These are phyloP conservation scores for Charaxes varanes DNA, from an alignment of 1,140 invertebrate species.

Conservation along the genomic window DNA sequence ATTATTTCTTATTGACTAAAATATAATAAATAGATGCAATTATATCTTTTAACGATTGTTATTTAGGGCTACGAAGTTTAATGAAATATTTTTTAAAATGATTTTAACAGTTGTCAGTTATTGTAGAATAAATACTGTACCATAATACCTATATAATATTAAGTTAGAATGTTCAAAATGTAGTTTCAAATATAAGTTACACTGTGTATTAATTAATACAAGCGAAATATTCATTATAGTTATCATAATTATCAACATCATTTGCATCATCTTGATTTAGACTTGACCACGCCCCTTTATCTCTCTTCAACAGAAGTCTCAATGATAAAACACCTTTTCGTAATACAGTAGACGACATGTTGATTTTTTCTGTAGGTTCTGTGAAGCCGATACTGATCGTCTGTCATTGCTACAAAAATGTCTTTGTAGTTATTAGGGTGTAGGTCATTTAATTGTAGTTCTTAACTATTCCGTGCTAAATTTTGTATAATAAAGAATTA, in stretches of 20 bases:
- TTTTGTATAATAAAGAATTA: conserved; percentile 53
- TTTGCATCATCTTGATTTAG: conserved; percentile 19
- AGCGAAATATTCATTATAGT: conserved; percentile 7
- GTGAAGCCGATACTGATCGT: conserved; percentile 73
- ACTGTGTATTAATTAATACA: no score
- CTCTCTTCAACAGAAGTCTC: conserved; percentile 49
- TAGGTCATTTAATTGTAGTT: conserved; percentile 70
- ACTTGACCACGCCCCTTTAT: conserved; percentile 60
- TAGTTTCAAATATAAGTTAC: no score
- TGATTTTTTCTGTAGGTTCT: conserved; percentile 73
- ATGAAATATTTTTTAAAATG: no score
- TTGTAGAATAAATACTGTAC: no score
- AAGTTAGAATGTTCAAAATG: no score
- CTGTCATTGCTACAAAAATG: conserved; percentile 73
- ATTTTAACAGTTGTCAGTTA: no score
- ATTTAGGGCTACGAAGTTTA: no score
- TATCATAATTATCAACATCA: conserved; percentile 7
- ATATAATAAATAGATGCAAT: no score
- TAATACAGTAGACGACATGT: conserved; percentile 67
- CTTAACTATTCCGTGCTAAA: conserved; percentile 60
- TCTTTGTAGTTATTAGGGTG: conserved; percentile 73
- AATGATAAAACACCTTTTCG: conserved; percentile 51
- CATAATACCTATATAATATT: no score
- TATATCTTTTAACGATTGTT: no score
- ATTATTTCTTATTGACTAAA: no score